These are phyloP conservation scores for Toxotes chatareus DNA, from an alignment of 2,113 vertebrate genomes.

Conservation along the genomic window DNA sequence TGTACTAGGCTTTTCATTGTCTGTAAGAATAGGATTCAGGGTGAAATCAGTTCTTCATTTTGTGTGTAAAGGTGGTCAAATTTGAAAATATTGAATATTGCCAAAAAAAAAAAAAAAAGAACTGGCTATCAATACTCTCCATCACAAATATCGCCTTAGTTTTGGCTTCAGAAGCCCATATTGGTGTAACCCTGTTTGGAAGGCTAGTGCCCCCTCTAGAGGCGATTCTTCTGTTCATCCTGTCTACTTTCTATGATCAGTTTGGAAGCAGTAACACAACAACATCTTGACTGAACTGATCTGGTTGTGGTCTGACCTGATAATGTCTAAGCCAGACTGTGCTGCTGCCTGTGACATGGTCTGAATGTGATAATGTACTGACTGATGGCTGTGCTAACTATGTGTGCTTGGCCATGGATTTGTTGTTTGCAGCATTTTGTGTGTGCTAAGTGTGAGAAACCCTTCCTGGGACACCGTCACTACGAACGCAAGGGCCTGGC, in stretches of 20 bases:
- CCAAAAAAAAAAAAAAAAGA: background rate
- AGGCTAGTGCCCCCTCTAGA: background rate
- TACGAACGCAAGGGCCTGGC: slow-evolving; percentile 97
- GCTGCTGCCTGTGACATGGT: slow-evolving; percentile 17
- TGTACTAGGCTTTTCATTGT: background rate
- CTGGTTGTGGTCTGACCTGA: slow-evolving; percentile 48
- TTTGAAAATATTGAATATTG: background rate
- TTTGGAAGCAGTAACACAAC: slow-evolving; percentile 30
- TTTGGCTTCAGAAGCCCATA: background rate
- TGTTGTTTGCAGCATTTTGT: slow-evolving; percentile 96
- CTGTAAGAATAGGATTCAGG: background rate
- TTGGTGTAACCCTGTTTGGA: background rate
- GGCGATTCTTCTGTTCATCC: background rate
- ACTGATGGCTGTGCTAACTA: slow-evolving; percentile 62
- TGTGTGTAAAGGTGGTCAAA: background rate
- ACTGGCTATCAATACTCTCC: background rate
- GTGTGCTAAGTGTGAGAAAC: slow-evolving; percentile 99
- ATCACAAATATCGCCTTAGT: background rate
- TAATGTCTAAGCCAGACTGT: slow-evolving; percentile 27
- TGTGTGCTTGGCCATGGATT: slow-evolving; percentile 70
- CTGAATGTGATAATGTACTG: slow-evolving; percentile 39
- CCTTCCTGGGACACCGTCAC: slow-evolving; percentile 98
- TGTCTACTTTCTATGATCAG: background rate
- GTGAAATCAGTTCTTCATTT: background rate
- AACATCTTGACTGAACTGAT: slow-evolving; percentile 41